Evolutionary conservation across 2,888 invertebrate genomes (phyloP).

Genomic region (Nemoura dubitans): DNA sequence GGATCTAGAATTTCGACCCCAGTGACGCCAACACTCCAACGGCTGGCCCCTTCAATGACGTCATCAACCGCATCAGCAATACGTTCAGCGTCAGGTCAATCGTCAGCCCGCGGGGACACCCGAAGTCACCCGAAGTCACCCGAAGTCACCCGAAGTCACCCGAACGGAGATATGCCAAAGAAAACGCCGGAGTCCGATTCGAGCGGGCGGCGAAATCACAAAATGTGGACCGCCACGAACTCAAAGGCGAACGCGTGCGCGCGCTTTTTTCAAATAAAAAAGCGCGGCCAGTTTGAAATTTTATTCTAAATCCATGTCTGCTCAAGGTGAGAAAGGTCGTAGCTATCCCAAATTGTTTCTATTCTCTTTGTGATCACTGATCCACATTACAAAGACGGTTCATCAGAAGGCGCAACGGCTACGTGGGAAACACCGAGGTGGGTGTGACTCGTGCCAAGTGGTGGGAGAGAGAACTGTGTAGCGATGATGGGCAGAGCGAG

Average conservation of each 20-base stretch:
- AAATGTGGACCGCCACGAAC: no score
- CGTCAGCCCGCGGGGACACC: background rate
- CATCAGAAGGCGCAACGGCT: background rate
- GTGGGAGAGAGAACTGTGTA: no score
- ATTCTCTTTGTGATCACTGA: background rate
- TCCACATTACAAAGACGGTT: no score
- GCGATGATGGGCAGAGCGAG: no score
- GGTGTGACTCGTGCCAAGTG: no score
- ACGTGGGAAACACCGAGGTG: no score
- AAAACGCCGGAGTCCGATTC: background rate
- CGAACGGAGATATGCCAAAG: background rate
- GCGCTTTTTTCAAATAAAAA: no score
- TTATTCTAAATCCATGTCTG: slow-evolving; percentile 7
- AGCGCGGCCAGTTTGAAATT: background rate
- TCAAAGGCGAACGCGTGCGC: no score
- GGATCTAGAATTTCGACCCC: no score
- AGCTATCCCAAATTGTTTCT: background rate
- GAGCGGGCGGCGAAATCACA: no score
- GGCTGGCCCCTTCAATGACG: background rate
- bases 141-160: background rate
- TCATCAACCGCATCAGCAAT: background rate
- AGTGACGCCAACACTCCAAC: no score
- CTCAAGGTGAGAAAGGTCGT: background rate
- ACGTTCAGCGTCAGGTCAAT: background rate
- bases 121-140: background rate